Conservation (phyloP, 2,888 invertebrate species). For the Leptopilina myrica region DNA sequence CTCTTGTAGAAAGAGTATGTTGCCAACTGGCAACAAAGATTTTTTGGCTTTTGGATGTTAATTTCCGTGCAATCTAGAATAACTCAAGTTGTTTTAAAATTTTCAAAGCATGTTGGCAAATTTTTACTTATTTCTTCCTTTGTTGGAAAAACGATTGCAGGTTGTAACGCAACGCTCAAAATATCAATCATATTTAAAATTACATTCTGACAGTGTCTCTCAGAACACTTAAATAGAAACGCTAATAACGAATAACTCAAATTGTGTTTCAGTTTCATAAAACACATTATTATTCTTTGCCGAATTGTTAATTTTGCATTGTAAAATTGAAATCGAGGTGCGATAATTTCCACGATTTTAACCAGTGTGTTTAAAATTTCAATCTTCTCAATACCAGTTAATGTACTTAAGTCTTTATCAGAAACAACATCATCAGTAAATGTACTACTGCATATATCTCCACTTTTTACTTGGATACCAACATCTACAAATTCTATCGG, state of each 20-base stretch:
- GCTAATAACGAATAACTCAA: slow-evolving; percentile 13
- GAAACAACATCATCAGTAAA: slow-evolving; percentile 36
- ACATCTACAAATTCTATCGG: not conserved
- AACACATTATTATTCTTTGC: not conserved
- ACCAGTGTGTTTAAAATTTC: slow-evolving; percentile 29
- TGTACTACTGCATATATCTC: slow-evolving; percentile 9
- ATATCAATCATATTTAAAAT: slow-evolving; percentile 42
- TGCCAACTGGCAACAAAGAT: slow-evolving; percentile 53
- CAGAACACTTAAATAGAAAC: slow-evolving; percentile 7
- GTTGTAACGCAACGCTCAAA: slow-evolving; percentile 42
- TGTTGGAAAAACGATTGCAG: slow-evolving; percentile 42
- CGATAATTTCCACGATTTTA: slow-evolving; percentile 25
- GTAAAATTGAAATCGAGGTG: slow-evolving; percentile 6
- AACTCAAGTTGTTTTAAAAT: slow-evolving; percentile 54
- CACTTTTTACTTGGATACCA: slow-evolving; percentile 9
- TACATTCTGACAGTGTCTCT: slow-evolving; percentile 46
- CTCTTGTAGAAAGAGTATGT: slow-evolving; percentile 59
- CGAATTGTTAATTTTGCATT: slow-evolving; percentile 5
- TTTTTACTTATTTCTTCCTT: slow-evolving; percentile 54
- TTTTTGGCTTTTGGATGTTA: slow-evolving; percentile 55
- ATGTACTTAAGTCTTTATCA: slow-evolving; percentile 36
- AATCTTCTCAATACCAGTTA: slow-evolving; percentile 40
- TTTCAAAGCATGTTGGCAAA: slow-evolving; percentile 59
- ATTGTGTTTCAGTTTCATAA: slow-evolving; percentile 44
- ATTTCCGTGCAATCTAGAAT: slow-evolving; percentile 62